Percentiles rank a stretch among this genome's conserved stretches.
Evolutionary conservation across 1,140 invertebrate genomes (phyloP).

Genomic region (Pararge aegeria): DNA sequence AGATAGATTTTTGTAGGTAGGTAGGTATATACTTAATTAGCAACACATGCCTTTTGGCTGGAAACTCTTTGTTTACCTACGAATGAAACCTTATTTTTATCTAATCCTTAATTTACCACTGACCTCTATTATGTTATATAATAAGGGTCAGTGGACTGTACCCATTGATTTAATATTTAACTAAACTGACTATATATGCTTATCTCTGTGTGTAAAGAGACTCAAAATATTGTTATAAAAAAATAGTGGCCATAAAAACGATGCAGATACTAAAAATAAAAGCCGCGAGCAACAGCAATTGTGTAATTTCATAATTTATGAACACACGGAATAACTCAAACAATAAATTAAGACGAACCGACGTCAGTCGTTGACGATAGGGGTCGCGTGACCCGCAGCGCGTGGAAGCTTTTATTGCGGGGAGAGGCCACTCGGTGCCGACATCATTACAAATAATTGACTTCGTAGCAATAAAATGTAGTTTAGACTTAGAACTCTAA

Average conservation of each 20-base stretch:
- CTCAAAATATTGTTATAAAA: too few species aligned
- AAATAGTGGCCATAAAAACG: not conserved
- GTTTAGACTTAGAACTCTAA: too few species aligned
- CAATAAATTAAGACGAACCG: slow-evolving; percentile 49
- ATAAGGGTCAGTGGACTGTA: too few species aligned
- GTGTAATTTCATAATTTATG: slow-evolving; percentile 30
- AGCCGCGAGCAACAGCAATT: slow-evolving; percentile 7
- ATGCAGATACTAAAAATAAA: not conserved
- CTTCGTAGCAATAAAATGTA: slow-evolving; percentile 4
- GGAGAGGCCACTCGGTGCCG: slow-evolving; percentile 31
- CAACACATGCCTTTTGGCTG: too few species aligned
- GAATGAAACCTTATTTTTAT: too few species aligned
- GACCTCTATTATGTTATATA: too few species aligned
- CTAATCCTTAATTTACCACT: too few species aligned
- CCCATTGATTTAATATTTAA: too few species aligned
- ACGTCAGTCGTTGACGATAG: slow-evolving; percentile 50
- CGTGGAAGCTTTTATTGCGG: slow-evolving; percentile 37
- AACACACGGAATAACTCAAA: slow-evolving; percentile 28
- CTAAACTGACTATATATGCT: too few species aligned
- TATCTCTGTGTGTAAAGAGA: too few species aligned
- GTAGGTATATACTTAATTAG: too few species aligned
- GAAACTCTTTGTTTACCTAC: too few species aligned
- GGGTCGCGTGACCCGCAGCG: slow-evolving; percentile 73
- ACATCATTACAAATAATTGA: slow-evolving; percentile 24
- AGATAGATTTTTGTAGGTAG: slow-evolving; percentile 12